phyloP scores from a whole-genome alignment of 2,797 vertebrate genomes.

The Chaenodraco wilsoni region DNA sequence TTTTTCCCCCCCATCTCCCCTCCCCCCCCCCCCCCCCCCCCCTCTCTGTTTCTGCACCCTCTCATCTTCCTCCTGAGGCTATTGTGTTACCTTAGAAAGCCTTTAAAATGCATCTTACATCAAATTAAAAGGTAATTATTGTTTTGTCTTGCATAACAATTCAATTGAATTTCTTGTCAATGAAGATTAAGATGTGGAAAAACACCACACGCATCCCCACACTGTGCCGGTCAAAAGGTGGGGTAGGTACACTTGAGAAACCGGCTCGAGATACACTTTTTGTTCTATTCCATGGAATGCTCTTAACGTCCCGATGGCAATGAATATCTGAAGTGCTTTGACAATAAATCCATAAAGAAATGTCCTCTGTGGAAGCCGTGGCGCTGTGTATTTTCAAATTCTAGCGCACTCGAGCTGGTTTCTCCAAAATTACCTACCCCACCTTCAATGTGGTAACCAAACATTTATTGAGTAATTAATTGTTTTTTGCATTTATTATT shows the following conservation, averaged over 20 bases:
- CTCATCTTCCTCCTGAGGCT: conserved; percentile 47
- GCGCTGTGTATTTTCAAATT: too few relatives aligned
- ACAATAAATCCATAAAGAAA: too few relatives aligned
- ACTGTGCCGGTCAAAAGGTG: neutral
- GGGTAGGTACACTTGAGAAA: too few relatives aligned
- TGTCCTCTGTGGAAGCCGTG: too few relatives aligned
- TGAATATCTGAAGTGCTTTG: too few relatives aligned
- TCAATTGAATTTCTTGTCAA: neutral
- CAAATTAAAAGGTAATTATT: neutral
- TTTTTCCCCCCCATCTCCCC: conserved; percentile 47
- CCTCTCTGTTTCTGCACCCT: conserved; percentile 43
- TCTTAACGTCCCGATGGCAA: too few relatives aligned
- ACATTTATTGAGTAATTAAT: neutral
- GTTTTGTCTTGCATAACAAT: neutral
- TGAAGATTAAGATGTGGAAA: neutral
- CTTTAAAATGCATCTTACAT: conserved; percentile 31
- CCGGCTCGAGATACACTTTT: too few relatives aligned
- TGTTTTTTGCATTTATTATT: neutral
- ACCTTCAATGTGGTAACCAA: neutral
- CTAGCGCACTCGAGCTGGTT: too few relatives aligned
- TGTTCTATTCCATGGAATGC: too few relatives aligned
- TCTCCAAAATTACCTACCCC: too few relatives aligned
- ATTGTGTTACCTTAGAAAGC: conserved; percentile 43
- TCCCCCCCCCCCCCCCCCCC: conserved; percentile 39
- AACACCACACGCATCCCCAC: neutral